A percentile compares a stretch with the other conserved stretches of the same genome.
phyloP scores from a whole-genome alignment of 2,797 vertebrate species.

The Brachyrhaphis roseni region DNA sequence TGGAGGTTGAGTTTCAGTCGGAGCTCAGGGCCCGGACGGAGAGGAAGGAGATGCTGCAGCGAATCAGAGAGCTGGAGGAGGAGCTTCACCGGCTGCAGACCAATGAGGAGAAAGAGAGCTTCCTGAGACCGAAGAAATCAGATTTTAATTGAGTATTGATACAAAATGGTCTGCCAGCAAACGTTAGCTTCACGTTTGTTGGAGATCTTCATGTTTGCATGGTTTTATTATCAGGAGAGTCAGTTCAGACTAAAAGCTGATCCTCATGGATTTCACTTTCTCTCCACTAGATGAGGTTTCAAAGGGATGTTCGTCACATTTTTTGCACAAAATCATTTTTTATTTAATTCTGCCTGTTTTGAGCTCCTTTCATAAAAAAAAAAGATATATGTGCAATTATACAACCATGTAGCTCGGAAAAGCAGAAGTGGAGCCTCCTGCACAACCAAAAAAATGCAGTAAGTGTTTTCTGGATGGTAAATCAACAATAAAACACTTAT shows the following conservation, averaged over 20 bases:
- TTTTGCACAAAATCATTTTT: too few relatives aligned
- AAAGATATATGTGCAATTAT: too few relatives aligned
- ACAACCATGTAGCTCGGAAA: too few relatives aligned
- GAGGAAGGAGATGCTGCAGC: constrained; percentile 82
- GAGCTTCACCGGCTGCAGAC: constrained; percentile 86
- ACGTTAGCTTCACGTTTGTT: not conserved
- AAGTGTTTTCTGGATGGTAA: too few relatives aligned
- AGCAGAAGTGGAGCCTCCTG: too few relatives aligned
- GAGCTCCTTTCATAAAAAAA: too few relatives aligned
- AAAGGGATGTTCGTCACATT: too few relatives aligned
- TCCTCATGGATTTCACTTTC: not conserved
- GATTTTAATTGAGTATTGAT: not conserved
- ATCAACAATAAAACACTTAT: too few relatives aligned
- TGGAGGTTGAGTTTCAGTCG: constrained; percentile 84
- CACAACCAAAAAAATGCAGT: too few relatives aligned
- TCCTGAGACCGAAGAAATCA: not conserved
- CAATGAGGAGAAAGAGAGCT: constrained; percentile 72
- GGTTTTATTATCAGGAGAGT: not conserved
- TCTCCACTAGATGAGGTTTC: not conserved
- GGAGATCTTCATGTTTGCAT: not conserved
- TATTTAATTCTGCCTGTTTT: too few relatives aligned
- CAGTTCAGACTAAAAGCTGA: not conserved
- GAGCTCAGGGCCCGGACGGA: constrained; percentile 83
- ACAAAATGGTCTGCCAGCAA: not conserved
- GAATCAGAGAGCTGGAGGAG: constrained; percentile 85